A percentile compares a stretch with the other conserved stretches of the same genome.
phyloP scores from a whole-genome alignment of 2,888 invertebrate species.

The Torymus auratus region DNA sequence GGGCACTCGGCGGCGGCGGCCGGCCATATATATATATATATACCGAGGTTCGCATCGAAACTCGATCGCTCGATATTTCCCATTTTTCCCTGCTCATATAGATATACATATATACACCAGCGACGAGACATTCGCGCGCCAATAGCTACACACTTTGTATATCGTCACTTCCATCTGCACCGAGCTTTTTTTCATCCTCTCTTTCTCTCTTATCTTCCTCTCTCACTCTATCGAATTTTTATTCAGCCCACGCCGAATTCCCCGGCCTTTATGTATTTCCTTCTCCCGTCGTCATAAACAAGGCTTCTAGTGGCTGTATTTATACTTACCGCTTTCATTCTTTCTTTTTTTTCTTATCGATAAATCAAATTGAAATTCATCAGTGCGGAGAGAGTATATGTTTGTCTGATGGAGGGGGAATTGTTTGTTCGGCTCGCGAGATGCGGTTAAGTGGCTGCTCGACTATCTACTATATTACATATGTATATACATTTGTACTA shows the following conservation, averaged over 20 bases:
- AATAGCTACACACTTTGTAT: conserved; percentile 46
- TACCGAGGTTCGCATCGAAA: conserved; percentile 35
- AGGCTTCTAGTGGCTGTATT: no score
- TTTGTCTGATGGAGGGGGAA: no score
- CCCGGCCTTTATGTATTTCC: not conserved
- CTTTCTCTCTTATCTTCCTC: not conserved
- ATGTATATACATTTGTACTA: no score
- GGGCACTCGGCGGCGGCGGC: not conserved
- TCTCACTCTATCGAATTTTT: conserved; percentile 18
- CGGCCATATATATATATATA: not conserved
- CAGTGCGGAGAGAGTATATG: no score
- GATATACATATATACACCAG: no score
- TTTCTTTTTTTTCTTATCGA: no score
- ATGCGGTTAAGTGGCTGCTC: no score
- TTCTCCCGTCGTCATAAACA: no score
- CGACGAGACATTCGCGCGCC: conserved; percentile 21
- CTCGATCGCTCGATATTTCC: conserved; percentile 49
- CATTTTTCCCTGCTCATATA: conserved; percentile 6
- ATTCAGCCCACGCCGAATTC: conserved; percentile 7
- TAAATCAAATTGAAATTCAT: no score
- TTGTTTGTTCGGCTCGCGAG: no score
- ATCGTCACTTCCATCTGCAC: conserved; percentile 39
- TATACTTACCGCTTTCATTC: no score
- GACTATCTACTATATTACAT: no score
- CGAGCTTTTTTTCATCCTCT: not conserved